A percentile compares a stretch with the other conserved stretches of the same genome.
These are phyloP conservation scores for Notolepis coatsorum DNA, from an alignment of 2,797 vertebrate genomes.

Conservation along the genomic window DNA sequence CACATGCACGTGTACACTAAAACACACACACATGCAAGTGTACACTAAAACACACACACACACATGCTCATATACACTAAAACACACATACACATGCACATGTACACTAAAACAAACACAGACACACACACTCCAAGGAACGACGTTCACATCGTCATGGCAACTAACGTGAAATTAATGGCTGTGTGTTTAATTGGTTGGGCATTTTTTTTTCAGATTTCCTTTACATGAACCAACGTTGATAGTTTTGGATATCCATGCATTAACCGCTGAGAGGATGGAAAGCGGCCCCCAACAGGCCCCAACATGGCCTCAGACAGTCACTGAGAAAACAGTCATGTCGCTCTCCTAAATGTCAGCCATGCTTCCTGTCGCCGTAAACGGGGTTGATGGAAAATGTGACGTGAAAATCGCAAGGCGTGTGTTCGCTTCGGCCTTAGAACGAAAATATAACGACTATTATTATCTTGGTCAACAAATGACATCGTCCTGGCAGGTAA, in stretches of 20 bases:
- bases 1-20: conserved; percentile 30
- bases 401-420: not conserved
- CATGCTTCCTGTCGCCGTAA: not conserved
- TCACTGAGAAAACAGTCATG: conserved; percentile 7
- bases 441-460: conserved; percentile 28
- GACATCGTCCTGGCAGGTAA: conserved; percentile 50
- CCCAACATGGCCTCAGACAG: conserved; percentile 26
- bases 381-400: conserved; percentile 27
- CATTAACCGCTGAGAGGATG: conserved; percentile 18
- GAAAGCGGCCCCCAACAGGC: conserved; percentile 16
- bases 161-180: conserved; percentile 31
- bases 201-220: conserved; percentile 12
- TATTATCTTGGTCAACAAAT: conserved; percentile 54
- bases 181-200: conserved; percentile 26
- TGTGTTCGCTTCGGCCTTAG: conserved; percentile 12
- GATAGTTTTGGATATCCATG: conserved; percentile 30
- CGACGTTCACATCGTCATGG: conserved; percentile 26
- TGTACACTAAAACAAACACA: not conserved
- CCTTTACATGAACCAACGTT: conserved; percentile 14
- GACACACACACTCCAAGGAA: not conserved
- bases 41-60: conserved; percentile 41
- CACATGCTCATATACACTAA: conserved; percentile 2
- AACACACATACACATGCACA: not conserved
- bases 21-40: no score
- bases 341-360: conserved; percentile 37